These are phyloP conservation scores for Euura lappo DNA, from an alignment of 1,140 invertebrate species.

Conservation along the genomic window DNA sequence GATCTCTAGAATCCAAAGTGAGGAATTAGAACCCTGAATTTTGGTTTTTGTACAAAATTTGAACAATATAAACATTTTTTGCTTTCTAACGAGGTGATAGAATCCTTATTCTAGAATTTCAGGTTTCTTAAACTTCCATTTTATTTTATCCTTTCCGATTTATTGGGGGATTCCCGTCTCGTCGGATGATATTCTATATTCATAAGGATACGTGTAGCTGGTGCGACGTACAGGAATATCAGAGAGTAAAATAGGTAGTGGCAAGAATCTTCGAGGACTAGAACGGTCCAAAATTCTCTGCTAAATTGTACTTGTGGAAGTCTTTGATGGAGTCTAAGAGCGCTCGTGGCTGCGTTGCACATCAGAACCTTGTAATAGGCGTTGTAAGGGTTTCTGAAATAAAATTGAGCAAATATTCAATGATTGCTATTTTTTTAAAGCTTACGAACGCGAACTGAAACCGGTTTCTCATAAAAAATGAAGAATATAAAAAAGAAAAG, in stretches of 20 bases:
- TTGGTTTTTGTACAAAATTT: too few species aligned
- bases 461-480: too few species aligned
- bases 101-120: not conserved
- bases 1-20: too few species aligned
- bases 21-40: too few species aligned
- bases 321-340: constrained; percentile 91
- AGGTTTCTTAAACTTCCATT: constrained; percentile 15
- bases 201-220: constrained; percentile 85
- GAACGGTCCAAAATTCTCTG: constrained; percentile 77
- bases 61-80: too few species aligned
- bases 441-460: too few species aligned
- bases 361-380: constrained; percentile 91
- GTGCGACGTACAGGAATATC: constrained; percentile 89
- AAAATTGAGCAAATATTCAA: too few species aligned
- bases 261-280: constrained; percentile 92
- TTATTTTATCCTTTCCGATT: constrained; percentile 15
- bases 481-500: not conserved
- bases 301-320: constrained; percentile 82
- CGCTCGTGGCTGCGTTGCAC: constrained; percentile 91
- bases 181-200: constrained; percentile 29
- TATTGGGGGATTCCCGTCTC: not conserved
- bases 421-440: too few species aligned
- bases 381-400: constrained; percentile 75
- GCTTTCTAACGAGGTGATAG: not conserved
- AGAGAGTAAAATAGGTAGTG: constrained; percentile 96